phyloP scores from a whole-genome alignment of 2,888 invertebrate genomes.

The Zeuzera pyrina region DNA sequence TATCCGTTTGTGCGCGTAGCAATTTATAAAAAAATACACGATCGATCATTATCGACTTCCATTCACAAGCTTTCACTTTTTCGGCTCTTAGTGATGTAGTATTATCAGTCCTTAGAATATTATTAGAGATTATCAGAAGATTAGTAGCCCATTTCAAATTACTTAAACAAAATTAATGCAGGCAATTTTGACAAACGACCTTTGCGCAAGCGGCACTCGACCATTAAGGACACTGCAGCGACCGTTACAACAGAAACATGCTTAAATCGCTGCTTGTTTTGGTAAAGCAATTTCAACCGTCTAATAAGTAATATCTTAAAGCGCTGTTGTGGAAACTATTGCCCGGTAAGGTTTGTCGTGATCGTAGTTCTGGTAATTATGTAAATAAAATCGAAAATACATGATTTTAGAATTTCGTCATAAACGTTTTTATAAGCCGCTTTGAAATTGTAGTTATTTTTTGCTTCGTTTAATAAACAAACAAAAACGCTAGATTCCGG shows the following conservation, averaged over 20 bases:
- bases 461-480: slow-evolving; percentile 1
- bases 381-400: no score
- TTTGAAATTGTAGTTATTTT: not conserved
- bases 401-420: no score
- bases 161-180: slow-evolving; percentile 33
- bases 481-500: slow-evolving; percentile 3
- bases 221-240: slow-evolving; percentile 49
- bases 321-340: slow-evolving; percentile 25
- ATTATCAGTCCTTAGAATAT: slow-evolving; percentile 12
- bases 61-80: slow-evolving; percentile 20
- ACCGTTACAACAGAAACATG: slow-evolving; percentile 36
- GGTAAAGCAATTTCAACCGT: slow-evolving; percentile 13
- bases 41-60: slow-evolving; percentile 24
- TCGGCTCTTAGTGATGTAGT: slow-evolving; percentile 2
- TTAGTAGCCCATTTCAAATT: slow-evolving; percentile 22
- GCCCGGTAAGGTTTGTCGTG: slow-evolving; percentile 23
- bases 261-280: slow-evolving; percentile 30
- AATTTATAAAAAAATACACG: slow-evolving; percentile 17
- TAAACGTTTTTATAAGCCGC: no score
- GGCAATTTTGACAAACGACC: slow-evolving; percentile 46
- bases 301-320: slow-evolving; percentile 11
- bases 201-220: slow-evolving; percentile 50
- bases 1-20: not conserved
- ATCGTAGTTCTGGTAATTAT: slow-evolving; percentile 26
- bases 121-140: slow-evolving; percentile 13